Conservation (phyloP, 2,888 invertebrate species). For the Axea sp. region DNA sequence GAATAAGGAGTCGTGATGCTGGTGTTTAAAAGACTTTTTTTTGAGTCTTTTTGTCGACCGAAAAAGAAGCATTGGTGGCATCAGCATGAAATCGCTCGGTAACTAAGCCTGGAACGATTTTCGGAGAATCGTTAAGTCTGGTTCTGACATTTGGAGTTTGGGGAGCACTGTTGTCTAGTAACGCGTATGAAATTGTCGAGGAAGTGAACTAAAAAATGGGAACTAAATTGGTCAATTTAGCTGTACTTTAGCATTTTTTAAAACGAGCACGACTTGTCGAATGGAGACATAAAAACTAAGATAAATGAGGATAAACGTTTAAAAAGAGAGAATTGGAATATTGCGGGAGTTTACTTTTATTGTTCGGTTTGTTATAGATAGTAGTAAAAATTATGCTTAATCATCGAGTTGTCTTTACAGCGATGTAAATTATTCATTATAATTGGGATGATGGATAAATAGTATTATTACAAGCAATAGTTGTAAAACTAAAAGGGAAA, state of each 20-base stretch:
- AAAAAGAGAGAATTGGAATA: too few relatives aligned
- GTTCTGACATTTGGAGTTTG: conserved; percentile 1
- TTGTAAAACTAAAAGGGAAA: too few relatives aligned
- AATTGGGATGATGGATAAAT: too few relatives aligned
- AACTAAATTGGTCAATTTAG: neutral
- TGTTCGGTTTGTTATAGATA: too few relatives aligned
- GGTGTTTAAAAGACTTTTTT: conserved; percentile 28
- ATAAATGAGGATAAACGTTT: too few relatives aligned
- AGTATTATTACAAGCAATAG: too few relatives aligned
- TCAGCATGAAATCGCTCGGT: conserved; percentile 17
- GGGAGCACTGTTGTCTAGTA: conserved; percentile 12
- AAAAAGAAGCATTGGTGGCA: conserved; percentile 7
- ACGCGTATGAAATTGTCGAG: conserved; percentile 11
- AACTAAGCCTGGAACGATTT: conserved; percentile 7
- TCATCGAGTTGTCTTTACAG: too few relatives aligned
- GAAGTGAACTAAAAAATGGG: neutral
- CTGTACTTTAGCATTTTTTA: neutral
- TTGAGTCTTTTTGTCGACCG: conserved; percentile 5
- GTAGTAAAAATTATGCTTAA: too few relatives aligned
- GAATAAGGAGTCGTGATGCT: conserved; percentile 19
- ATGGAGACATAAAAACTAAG: too few relatives aligned
- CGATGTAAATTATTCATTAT: too few relatives aligned
- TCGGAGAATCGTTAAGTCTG: conserved; percentile 15
- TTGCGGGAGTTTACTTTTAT: too few relatives aligned
- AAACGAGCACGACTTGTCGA: too few relatives aligned